Evolutionary conservation across 2,888 invertebrate genomes (phyloP).

Genomic region (Physocephala rufipes): DNA sequence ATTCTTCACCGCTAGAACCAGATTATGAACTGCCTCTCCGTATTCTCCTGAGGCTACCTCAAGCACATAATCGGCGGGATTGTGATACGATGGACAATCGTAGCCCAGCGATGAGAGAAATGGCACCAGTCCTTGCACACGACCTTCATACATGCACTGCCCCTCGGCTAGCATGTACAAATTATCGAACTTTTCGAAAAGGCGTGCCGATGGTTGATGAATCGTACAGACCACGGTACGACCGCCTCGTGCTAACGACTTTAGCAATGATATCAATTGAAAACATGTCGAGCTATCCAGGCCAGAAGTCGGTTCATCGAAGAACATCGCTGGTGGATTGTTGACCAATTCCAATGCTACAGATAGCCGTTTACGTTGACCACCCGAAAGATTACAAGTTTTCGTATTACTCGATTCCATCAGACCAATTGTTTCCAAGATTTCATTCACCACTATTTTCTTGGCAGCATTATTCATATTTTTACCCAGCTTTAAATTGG

Average conservation of each 20-base stretch:
- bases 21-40: conserved; percentile 85
- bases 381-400: conserved; percentile 85
- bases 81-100: conserved; percentile 94
- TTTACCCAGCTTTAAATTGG: conserved; percentile 89
- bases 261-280: conserved; percentile 88
- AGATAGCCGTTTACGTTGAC: conserved; percentile 89
- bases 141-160: conserved; percentile 92
- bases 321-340: conserved; percentile 97
- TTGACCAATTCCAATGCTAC: conserved; percentile 93
- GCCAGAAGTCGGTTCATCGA: conserved; percentile 94
- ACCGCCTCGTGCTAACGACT: conserved; percentile 85
- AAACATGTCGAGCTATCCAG: conserved; percentile 94
- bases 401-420: conserved; percentile 82
- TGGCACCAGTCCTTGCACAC: conserved; percentile 83
- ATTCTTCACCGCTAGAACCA: conserved; percentile 84
- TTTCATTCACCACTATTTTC: conserved; percentile 84
- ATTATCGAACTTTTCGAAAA: conserved; percentile 96
- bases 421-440: conserved; percentile 84
- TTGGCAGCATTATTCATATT: conserved; percentile 77
- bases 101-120: conserved; percentile 86
- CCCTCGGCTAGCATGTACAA: conserved; percentile 92
- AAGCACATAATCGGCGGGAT: conserved; percentile 97
- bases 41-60: conserved; percentile 96
- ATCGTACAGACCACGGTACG: conserved; percentile 95
- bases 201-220: conserved; percentile 93